Percentiles rank a stretch among this genome's conserved stretches.
Conservation (phyloP, 1,140 invertebrate genomes). For the Zophobas morio region DNA sequence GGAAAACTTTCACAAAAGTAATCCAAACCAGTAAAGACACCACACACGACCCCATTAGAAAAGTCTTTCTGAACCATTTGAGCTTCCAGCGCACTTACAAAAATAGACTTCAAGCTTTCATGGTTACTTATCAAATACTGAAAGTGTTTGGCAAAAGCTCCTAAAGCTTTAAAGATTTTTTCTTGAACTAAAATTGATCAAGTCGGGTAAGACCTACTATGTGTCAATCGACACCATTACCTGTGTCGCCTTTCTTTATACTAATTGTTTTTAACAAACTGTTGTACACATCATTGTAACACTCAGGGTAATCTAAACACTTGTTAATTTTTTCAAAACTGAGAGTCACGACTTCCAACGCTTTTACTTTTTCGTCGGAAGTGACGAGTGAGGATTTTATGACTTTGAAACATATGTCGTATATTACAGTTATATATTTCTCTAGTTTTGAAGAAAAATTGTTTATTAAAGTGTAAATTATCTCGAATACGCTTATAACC, state of each 20-base stretch:
- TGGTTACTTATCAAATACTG: constrained; percentile 48
- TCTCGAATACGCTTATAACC: constrained; percentile 52
- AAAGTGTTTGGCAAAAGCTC: constrained; percentile 56
- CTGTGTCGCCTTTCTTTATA: constrained; percentile 48
- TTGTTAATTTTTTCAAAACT: constrained; percentile 55
- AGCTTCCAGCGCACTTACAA: constrained; percentile 52
- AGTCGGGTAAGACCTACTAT: constrained; percentile 8
- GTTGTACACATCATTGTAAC: constrained; percentile 49
- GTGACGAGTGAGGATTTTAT: constrained; percentile 22
- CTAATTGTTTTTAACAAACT: constrained; percentile 36
- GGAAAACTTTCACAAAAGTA: constrained; percentile 54
- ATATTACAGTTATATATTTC: constrained; percentile 52
- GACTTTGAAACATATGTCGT: constrained; percentile 39
- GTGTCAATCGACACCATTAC: constrained; percentile 44
- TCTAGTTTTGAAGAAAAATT: constrained; percentile 56
- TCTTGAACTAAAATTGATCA: constrained; percentile 56
- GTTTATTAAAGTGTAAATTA: constrained; percentile 58
- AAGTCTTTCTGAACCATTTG: constrained; percentile 43
- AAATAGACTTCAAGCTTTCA: constrained; percentile 44
- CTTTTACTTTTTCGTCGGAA: constrained; percentile 57
- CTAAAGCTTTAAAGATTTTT: constrained; percentile 55
- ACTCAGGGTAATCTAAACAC: constrained; percentile 47
- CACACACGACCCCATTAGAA: constrained; percentile 50
- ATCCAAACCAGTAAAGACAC: constrained; percentile 54
- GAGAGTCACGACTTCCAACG: constrained; percentile 52